phyloP scores from a whole-genome alignment of 2,797 vertebrate genomes.

The Austrolebias charrua region DNA sequence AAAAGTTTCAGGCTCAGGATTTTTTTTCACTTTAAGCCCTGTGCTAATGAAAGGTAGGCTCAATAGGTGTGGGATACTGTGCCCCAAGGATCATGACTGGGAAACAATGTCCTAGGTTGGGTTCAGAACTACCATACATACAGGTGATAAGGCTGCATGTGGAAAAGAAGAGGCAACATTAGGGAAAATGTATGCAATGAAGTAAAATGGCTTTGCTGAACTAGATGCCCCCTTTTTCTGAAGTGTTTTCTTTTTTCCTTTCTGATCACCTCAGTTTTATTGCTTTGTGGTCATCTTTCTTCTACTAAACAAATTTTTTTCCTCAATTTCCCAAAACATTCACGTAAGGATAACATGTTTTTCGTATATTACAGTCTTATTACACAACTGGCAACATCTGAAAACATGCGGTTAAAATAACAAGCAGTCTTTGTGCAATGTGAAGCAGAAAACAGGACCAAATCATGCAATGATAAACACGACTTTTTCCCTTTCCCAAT shows the following conservation, averaged over 20 bases:
- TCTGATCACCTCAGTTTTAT: conserved; percentile 49
- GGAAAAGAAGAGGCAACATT: conserved; percentile 35
- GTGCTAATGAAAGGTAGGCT: background rate
- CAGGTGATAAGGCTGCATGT: conserved; percentile 15
- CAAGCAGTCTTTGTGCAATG: conserved; percentile 71
- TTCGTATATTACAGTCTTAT: conserved; percentile 61
- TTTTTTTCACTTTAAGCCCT: no score
- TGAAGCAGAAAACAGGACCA: conserved; percentile 73
- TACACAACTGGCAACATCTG: conserved; percentile 56
- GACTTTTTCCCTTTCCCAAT: conserved; percentile 58
- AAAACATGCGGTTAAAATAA: conserved; percentile 77
- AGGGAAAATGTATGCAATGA: conserved; percentile 13
- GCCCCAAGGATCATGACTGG: background rate
- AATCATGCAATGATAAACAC: conserved; percentile 67
- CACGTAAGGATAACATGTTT: conserved; percentile 39
- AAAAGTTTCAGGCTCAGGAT: no score
- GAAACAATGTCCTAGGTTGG: background rate
- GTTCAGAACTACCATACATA: conserved; percentile 21
- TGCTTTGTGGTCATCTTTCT: conserved; percentile 26
- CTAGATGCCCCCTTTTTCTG: conserved; percentile 24
- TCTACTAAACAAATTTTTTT: conserved; percentile 36
- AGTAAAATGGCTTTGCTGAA: conserved; percentile 10
- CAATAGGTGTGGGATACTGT: background rate
- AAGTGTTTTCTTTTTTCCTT: conserved; percentile 27
- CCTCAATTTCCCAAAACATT: conserved; percentile 50